phyloP scores from a whole-genome alignment of 2,888 invertebrate species.

The Neoscelio sp. region DNA sequence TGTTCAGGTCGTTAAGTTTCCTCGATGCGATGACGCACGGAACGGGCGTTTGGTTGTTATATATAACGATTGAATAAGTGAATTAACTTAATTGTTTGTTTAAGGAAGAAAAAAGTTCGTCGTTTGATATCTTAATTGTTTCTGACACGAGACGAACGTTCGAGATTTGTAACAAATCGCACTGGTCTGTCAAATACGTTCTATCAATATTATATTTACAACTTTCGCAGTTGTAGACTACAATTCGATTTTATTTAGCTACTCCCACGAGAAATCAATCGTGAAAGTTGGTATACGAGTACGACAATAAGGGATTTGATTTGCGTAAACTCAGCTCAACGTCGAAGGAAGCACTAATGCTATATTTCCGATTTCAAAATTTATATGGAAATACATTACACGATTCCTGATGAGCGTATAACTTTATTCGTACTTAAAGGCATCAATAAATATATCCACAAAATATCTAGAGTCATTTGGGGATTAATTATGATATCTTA shows the following conservation, averaged over 20 bases:
- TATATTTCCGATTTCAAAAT: neutral
- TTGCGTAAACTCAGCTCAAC: constrained; percentile 6
- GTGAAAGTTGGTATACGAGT: constrained; percentile 10
- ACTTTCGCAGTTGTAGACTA: constrained; percentile 8
- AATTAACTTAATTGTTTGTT: no score
- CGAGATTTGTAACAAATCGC: neutral
- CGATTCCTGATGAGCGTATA: neutral
- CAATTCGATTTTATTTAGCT: constrained; percentile 4
- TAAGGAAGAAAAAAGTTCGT: no score
- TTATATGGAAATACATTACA: neutral
- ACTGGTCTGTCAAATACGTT: neutral
- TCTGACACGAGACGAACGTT: no score
- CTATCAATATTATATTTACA: constrained; percentile 5
- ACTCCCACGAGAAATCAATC: constrained; percentile 11
- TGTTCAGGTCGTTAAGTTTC: no score
- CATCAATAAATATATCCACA: no score
- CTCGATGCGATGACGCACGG: no score
- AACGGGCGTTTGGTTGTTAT: no score
- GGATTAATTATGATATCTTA: no score
- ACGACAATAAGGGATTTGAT: constrained; percentile 11
- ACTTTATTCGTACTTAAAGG: neutral
- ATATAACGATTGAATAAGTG: no score
- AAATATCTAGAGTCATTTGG: no score
- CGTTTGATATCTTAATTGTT: no score
- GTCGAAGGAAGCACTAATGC: neutral